phyloP scores from a whole-genome alignment of 1,140 invertebrate species.

The Forficula auricularia region DNA sequence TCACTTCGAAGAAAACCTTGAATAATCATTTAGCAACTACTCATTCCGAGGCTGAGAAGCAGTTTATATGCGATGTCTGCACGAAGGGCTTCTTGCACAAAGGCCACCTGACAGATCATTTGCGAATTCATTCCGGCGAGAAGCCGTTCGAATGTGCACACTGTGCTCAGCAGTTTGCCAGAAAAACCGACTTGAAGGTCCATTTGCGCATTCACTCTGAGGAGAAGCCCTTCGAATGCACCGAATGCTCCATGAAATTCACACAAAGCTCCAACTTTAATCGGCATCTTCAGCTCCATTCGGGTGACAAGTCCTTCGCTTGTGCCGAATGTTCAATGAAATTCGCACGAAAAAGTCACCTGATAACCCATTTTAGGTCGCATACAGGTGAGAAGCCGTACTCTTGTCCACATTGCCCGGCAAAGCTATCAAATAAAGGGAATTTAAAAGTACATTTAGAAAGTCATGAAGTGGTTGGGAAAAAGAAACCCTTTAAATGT shows the following conservation, averaged over 20 bases:
- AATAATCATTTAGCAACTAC: no score
- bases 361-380: conserved; percentile 55
- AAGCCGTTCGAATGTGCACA: no score
- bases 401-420: conserved; percentile 49
- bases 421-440: conserved; percentile 44
- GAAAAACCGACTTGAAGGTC: no score
- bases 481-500: no score
- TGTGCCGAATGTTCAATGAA: conserved; percentile 58
- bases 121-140: no score
- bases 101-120: conserved; percentile 35
- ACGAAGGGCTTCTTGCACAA: conserved; percentile 57
- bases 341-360: conserved; percentile 61
- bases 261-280: conserved; percentile 23
- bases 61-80: conserved; percentile 43
- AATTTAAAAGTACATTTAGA: no score
- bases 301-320: conserved; percentile 57
- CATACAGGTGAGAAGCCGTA: conserved; percentile 57
- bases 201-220: conserved; percentile 20
- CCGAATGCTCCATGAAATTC: conserved; percentile 36
- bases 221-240: no score
- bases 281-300: conserved; percentile 15
- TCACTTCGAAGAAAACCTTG: no score
- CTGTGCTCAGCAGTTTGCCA: conserved; percentile 43
- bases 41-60: conserved; percentile 37
- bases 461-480: no score